Percentiles rank a stretch among this genome's conserved stretches.
These are phyloP conservation scores for Setipinna tenuifilis DNA, from an alignment of 2,797 vertebrate species.

Conservation along the genomic window DNA sequence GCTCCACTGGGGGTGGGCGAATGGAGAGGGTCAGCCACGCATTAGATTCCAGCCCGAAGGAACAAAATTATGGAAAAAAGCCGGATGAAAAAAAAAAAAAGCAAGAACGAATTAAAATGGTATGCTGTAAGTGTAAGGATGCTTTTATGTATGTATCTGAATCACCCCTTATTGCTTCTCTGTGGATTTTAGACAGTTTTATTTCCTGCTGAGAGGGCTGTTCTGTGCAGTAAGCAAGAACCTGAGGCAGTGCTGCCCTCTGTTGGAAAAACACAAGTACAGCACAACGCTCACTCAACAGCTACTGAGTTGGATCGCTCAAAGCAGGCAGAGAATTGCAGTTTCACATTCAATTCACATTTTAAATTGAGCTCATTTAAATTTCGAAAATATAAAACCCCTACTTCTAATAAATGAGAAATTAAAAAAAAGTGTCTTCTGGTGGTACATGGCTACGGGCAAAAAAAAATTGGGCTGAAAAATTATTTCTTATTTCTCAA, in stretches of 20 bases:
- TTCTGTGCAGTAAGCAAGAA: neutral
- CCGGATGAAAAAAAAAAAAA: no score
- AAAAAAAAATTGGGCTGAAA: neutral
- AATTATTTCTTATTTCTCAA: no score
- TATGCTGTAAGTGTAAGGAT: neutral
- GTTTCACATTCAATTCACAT: no score
- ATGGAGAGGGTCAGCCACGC: neutral
- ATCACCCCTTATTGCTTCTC: neutral
- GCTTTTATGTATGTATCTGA: neutral
- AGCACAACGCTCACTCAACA: neutral
- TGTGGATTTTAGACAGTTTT: neutral
- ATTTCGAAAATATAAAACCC: no score
- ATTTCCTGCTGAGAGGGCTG: neutral
- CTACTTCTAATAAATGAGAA: no score
- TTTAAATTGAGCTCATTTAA: no score
- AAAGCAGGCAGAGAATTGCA: no score
- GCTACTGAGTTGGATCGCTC: neutral
- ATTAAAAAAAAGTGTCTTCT: no score
- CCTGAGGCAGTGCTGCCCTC: conserved; percentile 13
- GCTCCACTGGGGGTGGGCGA: neutral
- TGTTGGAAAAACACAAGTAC: neutral
- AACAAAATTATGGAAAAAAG: neutral
- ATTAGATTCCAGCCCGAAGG: neutral
- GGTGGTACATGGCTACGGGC: neutral
- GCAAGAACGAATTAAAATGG: neutral